Base-by-base conservation (phyloP, 2,888 invertebrate genomes). In the Tridacna crocea region DNA sequence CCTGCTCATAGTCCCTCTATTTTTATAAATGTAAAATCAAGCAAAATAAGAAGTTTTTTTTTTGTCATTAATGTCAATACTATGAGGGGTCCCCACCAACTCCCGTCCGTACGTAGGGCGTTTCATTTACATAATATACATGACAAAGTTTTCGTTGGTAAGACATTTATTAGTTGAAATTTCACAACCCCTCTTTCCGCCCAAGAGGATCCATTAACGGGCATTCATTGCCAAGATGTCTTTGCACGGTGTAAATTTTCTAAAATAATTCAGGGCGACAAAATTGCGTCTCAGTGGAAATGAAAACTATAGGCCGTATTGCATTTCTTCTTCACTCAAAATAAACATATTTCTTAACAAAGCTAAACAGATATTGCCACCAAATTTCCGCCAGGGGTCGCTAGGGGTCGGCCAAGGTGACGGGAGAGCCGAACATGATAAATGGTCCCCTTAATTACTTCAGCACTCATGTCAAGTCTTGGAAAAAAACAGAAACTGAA, bases 381-480 rank as follows among this genome's bases (percentile, higher is more conserved):
- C 87, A 79, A 83, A 83, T 87, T 82, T 87, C 83, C 83, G 82
- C 80, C 77, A 73, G 47, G 75, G 87, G 84, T 87, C 83, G 80
- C 83, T 26, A 63, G 77, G 82, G 87, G 84, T 84, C 84, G 81
- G 75, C 12, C 75, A 73, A 51, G 82, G 84, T 84, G 84, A 79
- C 87, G 83, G 75, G 72, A 51, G 63, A 77, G 87, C 66, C 84
- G 79, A 73, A 70, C 75, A 79, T 87, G 87, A 87, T 87, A 84
- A 87, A 87, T 87, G 87, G 82, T 60, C 79, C 81, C 81, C 82
- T 82, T 87, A 87, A 87, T 87, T 87, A 87, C 75, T 77, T 83
- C 85, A 79, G 77, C 78, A 72, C 80, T 80, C 58, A 72, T 82
- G 82, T 82, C 85, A 82, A 78, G 79, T 77, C 79, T 79, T 79